Conservation (phyloP, 2,113 vertebrate species). For the Chascanopsetta lugubris region DNA sequence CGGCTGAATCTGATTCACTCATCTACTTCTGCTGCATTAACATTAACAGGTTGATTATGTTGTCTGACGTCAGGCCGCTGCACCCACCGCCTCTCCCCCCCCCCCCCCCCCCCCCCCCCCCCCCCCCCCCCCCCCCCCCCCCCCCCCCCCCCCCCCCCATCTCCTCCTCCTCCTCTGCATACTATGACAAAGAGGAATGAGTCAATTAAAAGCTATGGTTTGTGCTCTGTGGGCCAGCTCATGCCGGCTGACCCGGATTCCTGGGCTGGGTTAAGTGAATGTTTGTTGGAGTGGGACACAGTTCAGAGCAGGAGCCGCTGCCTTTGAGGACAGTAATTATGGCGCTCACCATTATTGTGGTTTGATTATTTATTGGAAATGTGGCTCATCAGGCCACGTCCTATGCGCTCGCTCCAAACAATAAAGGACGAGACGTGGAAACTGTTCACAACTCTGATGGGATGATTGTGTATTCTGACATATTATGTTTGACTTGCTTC, state of each 20-base stretch:
- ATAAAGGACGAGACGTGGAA: too few relatives aligned
- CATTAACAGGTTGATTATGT: slow-evolving; percentile 7
- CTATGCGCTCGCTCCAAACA: slow-evolving; percentile 27
- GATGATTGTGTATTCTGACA: too few relatives aligned
- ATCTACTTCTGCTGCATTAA: too few relatives aligned
- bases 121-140: too few relatives aligned
- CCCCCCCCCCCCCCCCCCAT: too few relatives aligned
- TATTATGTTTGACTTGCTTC: too few relatives aligned
- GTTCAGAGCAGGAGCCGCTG: slow-evolving; percentile 52
- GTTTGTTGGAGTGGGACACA: slow-evolving; percentile 53
- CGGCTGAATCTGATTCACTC: slow-evolving; percentile 19
- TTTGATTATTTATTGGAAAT: slow-evolving; percentile 15
- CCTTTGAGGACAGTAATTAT: slow-evolving; percentile 62
- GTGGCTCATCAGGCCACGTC: slow-evolving; percentile 20
- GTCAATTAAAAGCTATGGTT: slow-evolving; percentile 39
- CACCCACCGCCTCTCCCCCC: too few relatives aligned
- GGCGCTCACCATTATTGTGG: slow-evolving; percentile 46
- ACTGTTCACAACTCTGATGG: too few relatives aligned
- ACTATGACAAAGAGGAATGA: slow-evolving; percentile 54
- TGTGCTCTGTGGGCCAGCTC: slow-evolving; percentile 37
- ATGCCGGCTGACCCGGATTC: slow-evolving; percentile 42
- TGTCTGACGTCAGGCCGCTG: background rate
- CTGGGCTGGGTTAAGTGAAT: slow-evolving; percentile 59
- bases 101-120: too few relatives aligned
- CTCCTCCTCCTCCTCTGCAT: slow-evolving; percentile 15